These are phyloP conservation scores for Diorhabda elongata DNA, from an alignment of 1,140 invertebrate genomes.

Conservation along the genomic window DNA sequence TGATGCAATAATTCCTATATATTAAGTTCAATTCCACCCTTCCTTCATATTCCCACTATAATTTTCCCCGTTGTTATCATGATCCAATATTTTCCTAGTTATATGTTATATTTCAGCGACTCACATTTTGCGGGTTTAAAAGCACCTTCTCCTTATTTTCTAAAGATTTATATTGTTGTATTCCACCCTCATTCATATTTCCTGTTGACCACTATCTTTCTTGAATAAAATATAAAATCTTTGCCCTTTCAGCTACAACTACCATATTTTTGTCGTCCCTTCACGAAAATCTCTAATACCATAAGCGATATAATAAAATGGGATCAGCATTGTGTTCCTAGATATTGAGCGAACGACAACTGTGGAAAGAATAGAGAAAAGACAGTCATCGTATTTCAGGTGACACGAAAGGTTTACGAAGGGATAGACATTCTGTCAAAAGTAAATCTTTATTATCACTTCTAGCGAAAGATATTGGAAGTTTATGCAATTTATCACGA, in stretches of 20 bases:
- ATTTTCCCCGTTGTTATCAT: no score
- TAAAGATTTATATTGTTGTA: background rate
- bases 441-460: conserved; percentile 3
- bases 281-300: conserved; percentile 2
- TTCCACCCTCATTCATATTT: background rate
- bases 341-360: background rate
- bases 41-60: no score
- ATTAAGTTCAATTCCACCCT: no score
- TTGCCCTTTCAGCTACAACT: background rate
- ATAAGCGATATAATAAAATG: conserved; percentile 1
- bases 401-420: background rate
- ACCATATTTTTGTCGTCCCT: background rate
- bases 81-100: no score
- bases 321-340: conserved; percentile 1
- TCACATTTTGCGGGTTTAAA: no score
- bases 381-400: background rate
- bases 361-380: background rate
- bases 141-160: no score
- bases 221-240: background rate
- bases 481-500: no score
- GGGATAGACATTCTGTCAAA: background rate
- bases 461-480: no score
- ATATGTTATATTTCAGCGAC: no score
- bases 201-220: background rate
- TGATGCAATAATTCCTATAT: no score